Conservation (phyloP, 2,888 invertebrate species). For the Zootermopsis nevadensis region DNA sequence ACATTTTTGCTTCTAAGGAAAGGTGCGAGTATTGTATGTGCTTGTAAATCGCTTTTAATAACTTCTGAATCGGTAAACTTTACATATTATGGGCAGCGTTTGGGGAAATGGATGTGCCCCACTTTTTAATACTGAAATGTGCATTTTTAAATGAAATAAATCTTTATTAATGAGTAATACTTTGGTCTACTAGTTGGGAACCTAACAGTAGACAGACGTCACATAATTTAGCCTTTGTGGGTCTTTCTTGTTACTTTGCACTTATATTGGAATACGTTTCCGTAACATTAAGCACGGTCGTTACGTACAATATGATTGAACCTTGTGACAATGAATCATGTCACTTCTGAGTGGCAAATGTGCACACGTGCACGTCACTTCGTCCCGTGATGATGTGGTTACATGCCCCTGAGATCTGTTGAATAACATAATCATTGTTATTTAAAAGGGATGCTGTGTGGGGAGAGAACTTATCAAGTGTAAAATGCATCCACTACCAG, state of each 20-base stretch:
- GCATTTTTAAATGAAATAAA: too few relatives aligned
- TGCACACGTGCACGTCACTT: not conserved
- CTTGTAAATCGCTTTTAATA: too few relatives aligned
- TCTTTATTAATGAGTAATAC: not conserved
- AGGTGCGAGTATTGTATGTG: too few relatives aligned
- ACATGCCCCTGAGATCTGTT: not conserved
- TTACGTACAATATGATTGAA: not conserved
- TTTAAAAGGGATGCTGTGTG: not conserved
- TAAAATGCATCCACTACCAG: not conserved
- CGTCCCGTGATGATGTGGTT: constrained; percentile 12
- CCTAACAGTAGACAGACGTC: not conserved
- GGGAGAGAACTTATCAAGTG: constrained; percentile 9
- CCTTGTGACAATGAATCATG: not conserved
- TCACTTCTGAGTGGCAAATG: not conserved
- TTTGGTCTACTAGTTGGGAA: not conserved
- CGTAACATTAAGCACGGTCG: not conserved
- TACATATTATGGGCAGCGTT: too few relatives aligned
- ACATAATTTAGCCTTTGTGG: not conserved
- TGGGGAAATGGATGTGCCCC: too few relatives aligned
- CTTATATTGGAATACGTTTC: not conserved
- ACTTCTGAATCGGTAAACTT: too few relatives aligned
- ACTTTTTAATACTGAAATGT: too few relatives aligned
- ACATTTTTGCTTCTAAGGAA: too few relatives aligned
- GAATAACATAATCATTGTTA: constrained; percentile 12
- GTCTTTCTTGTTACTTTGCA: not conserved